phyloP scores from a whole-genome alignment of 2,113 vertebrate species.

The Oriolus oriolus region DNA sequence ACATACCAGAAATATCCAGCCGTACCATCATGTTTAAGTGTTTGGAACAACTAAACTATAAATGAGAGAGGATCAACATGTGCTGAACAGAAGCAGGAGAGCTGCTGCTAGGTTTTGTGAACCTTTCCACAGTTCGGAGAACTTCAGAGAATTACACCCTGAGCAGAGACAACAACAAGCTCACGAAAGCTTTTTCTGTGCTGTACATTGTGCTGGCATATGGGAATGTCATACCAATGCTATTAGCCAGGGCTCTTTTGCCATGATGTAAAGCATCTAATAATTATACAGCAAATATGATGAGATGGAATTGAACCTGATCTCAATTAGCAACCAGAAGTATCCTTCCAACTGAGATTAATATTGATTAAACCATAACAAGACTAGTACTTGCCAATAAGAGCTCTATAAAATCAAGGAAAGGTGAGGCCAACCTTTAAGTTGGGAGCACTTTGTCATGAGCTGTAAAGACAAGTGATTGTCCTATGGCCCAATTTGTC shows the following conservation, averaged over 20 bases:
- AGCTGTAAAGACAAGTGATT: slow-evolving; percentile 39
- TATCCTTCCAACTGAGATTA: slow-evolving; percentile 61
- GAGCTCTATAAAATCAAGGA: slow-evolving; percentile 54
- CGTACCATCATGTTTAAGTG: neutral
- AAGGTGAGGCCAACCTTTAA: slow-evolving; percentile 58
- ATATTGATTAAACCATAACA: slow-evolving; percentile 65
- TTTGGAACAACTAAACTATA: neutral
- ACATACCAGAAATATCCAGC: neutral
- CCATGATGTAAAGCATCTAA: slow-evolving; percentile 56
- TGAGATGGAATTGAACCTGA: slow-evolving; percentile 38
- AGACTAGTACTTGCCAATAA: slow-evolving; percentile 56
- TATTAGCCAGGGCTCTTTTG: neutral
- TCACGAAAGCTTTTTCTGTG: neutral
- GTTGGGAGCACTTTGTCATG: slow-evolving; percentile 24
- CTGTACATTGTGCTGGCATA: neutral
- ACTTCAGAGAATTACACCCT: neutral
- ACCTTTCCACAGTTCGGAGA: neutral
- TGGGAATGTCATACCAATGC: neutral
- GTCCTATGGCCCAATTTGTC: slow-evolving; percentile 51
- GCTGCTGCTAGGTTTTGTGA: neutral
- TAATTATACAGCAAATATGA: slow-evolving; percentile 52
- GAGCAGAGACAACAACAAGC: neutral
- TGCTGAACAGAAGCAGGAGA: neutral
- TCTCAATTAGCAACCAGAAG: slow-evolving; percentile 65
- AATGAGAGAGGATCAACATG: neutral